Percentiles rank a stretch among this genome's conserved stretches.
These are phyloP conservation scores for Eristalis intricaria DNA, from an alignment of 2,888 invertebrate species.

Conservation along the genomic window DNA sequence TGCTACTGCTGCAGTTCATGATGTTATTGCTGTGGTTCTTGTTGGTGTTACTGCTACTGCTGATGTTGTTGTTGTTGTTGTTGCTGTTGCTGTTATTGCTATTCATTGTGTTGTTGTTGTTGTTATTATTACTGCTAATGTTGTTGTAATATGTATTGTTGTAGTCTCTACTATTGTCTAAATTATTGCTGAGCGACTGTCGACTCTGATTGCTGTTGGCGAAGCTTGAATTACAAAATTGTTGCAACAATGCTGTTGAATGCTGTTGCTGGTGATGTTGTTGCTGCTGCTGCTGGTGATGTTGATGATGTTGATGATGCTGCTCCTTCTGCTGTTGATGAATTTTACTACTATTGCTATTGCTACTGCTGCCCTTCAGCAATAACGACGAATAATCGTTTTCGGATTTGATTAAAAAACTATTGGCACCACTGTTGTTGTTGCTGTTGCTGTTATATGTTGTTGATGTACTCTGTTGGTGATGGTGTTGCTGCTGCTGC, in stretches of 20 bases:
- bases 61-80: constrained; percentile 57
- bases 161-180: constrained; percentile 47
- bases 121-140: constrained; percentile 58
- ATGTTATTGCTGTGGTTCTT: constrained; percentile 60
- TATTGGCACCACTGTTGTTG: constrained; percentile 30
- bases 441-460: constrained; percentile 15
- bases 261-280: constrained; percentile 9
- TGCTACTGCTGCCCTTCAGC: constrained; percentile 38
- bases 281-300: constrained; percentile 16
- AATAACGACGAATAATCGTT: constrained; percentile 41
- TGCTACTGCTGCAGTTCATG: constrained; percentile 54
- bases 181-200: constrained; percentile 47
- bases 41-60: constrained; percentile 69
- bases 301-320: constrained; percentile 14
- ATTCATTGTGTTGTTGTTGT: background rate
- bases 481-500: constrained; percentile 8
- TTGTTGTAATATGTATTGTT: constrained; percentile 54
- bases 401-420: constrained; percentile 47
- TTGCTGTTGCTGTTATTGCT: constrained; percentile 59
- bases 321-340: constrained; percentile 35
- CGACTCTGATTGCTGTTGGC: constrained; percentile 32
- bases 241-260: constrained; percentile 36
- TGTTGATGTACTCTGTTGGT: constrained; percentile 62
- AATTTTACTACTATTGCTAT: constrained; percentile 31
- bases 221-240: background rate